Percentiles rank a stretch among this genome's conserved stretches.
These are phyloP conservation scores for Drosophila colorata DNA, from an alignment of 2,888 invertebrate species.

Conservation along the genomic window DNA sequence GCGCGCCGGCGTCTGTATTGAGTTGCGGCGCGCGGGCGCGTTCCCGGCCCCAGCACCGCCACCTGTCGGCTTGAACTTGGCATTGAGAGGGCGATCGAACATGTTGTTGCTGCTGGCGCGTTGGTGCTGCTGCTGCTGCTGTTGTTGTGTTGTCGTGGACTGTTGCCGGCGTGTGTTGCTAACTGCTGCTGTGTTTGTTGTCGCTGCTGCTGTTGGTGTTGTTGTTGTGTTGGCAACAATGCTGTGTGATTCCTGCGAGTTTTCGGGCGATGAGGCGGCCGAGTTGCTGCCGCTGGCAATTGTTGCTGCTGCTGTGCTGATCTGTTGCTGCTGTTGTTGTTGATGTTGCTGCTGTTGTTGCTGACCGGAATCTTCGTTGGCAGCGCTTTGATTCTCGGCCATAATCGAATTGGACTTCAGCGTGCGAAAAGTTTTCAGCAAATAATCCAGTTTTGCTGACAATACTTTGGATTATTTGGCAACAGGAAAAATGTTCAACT, in stretches of 20 bases:
- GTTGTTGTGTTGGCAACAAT: constrained; percentile 46
- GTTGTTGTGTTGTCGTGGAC: constrained; percentile 28
- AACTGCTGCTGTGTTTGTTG: constrained; percentile 36
- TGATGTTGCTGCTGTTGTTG: constrained; percentile 81
- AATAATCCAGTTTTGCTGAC: constrained; percentile 83
- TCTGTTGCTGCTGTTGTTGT: constrained; percentile 57
- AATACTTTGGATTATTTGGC: constrained; percentile 71
- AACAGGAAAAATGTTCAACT: constrained; percentile 7
- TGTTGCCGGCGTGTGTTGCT: constrained; percentile 38
- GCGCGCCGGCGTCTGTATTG: constrained; percentile 76
- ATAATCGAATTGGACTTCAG: constrained; percentile 84
- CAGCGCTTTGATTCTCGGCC: constrained; percentile 85
- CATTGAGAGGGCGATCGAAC: constrained; percentile 81
- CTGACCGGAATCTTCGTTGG: constrained; percentile 85
- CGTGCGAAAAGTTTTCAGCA: constrained; percentile 84
- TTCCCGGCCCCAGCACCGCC: constrained; percentile 47
- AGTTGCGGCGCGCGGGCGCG: constrained; percentile 73
- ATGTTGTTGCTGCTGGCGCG: constrained; percentile 66
- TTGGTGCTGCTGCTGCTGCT: constrained; percentile 46
- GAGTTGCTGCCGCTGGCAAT: constrained; percentile 67
- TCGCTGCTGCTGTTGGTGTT: constrained; percentile 20
- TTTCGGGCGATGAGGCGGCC: constrained; percentile 81
- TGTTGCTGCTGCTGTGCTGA: constrained; percentile 63
- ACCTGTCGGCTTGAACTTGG: constrained; percentile 76
- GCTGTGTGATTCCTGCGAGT: constrained; percentile 75